phyloP scores from a whole-genome alignment of 1,140 invertebrate genomes.

The Leptopilina boulardi region DNA sequence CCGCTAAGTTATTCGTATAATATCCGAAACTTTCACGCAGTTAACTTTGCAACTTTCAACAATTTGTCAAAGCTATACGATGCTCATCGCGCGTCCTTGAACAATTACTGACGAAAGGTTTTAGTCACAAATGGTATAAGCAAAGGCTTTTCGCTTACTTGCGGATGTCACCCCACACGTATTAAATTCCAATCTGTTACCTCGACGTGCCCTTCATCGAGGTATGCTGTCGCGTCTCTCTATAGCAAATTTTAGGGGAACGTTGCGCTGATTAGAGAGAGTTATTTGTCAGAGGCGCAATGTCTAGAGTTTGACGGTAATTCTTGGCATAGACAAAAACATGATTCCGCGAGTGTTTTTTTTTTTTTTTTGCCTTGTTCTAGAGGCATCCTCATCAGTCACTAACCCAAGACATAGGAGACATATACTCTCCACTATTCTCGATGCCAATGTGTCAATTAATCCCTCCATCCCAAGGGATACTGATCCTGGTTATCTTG shows the following conservation, averaged over 20 bases:
- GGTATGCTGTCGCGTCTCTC: constrained; percentile 43
- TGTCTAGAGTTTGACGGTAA: constrained; percentile 53
- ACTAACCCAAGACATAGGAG: constrained; percentile 50
- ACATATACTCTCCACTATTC: constrained; percentile 9
- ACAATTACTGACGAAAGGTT: constrained; percentile 2
- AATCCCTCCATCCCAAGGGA: constrained; percentile 64
- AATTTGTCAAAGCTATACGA: neutral
- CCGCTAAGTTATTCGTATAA: no score
- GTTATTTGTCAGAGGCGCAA: constrained; percentile 55
- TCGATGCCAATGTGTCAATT: constrained; percentile 69
- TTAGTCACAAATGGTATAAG: constrained; percentile 31
- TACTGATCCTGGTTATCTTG: constrained; percentile 38
- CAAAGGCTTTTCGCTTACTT: constrained; percentile 34
- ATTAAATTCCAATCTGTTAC: constrained; percentile 74
- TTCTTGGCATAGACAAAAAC: constrained; percentile 59
- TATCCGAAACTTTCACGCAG: no score
- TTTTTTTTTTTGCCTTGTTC: constrained; percentile 55
- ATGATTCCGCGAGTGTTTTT: constrained; percentile 55
- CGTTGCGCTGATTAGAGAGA: constrained; percentile 65
- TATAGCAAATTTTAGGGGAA: constrained; percentile 42
- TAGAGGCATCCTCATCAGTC: constrained; percentile 67
- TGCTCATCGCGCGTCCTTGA: neutral
- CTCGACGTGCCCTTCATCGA: constrained; percentile 60
- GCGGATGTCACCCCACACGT: constrained; percentile 59
- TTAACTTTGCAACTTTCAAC: neutral